Evolutionary conservation across 2,797 vertebrate genomes (phyloP).

Genomic region (Heliangelus exortis): DNA sequence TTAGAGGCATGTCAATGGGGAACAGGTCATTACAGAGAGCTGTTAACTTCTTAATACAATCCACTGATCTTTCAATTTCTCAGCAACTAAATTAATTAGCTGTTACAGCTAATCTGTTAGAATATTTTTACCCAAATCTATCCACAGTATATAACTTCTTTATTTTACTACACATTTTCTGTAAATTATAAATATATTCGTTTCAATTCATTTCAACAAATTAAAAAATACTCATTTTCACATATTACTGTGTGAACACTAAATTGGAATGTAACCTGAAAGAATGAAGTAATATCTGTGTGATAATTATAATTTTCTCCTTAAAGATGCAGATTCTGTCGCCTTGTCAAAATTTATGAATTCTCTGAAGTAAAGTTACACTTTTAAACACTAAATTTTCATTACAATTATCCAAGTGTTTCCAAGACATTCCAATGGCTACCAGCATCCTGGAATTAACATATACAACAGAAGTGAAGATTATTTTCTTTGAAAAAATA

Average conservation of each 20-base stretch:
- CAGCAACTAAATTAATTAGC: constrained; percentile 48
- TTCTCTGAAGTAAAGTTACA: not conserved
- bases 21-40: constrained; percentile 49
- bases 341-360: not conserved
- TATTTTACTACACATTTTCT: not conserved
- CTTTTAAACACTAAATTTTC: not conserved
- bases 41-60: constrained; percentile 69
- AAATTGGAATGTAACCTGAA: not conserved
- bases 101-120: not conserved
- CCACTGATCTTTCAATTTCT: constrained; percentile 58
- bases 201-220: not conserved
- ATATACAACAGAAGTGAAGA: not conserved
- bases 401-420: not conserved
- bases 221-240: not conserved
- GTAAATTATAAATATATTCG: not conserved
- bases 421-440: not conserved
- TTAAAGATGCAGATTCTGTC: not conserved
- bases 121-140: not conserved
- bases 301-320: not conserved
- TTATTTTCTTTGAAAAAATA: not conserved
- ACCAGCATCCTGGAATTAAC: not conserved
- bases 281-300: not conserved
- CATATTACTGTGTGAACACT: not conserved
- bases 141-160: not conserved
- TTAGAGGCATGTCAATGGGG: constrained; percentile 47